A percentile compares a stretch with the other conserved stretches of the same genome.
Conservation (phyloP, 2,888 invertebrate species). For the Clunio marinus region DNA sequence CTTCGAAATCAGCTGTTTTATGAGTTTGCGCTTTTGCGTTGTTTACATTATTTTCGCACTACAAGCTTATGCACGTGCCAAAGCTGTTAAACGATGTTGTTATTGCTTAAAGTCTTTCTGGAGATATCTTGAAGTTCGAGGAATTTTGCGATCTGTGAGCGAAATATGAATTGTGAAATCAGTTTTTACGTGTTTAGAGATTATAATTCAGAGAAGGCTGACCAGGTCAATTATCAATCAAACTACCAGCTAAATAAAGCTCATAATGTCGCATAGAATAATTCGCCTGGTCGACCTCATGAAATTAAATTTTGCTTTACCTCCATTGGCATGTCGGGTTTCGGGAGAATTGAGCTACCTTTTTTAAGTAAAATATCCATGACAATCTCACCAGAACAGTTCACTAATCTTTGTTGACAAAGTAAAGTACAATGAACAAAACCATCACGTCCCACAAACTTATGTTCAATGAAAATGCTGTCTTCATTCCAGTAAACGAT, state of each 20-base stretch:
- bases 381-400: constrained; percentile 20
- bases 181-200: neutral
- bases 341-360: neutral
- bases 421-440: constrained; percentile 20
- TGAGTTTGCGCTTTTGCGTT: constrained; percentile 1
- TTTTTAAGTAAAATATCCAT: constrained; percentile 15
- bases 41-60: neutral
- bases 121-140: constrained; percentile 26
- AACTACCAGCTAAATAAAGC: no score
- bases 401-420: constrained; percentile 15
- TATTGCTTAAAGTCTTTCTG: neutral
- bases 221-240: no score
- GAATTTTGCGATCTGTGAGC: constrained; percentile 15
- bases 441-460: constrained; percentile 18
- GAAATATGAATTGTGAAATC: neutral
- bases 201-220: neutral
- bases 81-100: constrained; percentile 1
- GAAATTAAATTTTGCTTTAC: no score
- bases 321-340: constrained; percentile 30
- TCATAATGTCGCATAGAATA: no score
- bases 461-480: constrained; percentile 25
- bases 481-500: constrained; percentile 34
- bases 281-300: no score
- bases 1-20: constrained; percentile 10
- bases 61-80: neutral